Evolutionary conservation across 2,113 vertebrate genomes (phyloP).

Genomic region (Axis porcinus): DNA sequence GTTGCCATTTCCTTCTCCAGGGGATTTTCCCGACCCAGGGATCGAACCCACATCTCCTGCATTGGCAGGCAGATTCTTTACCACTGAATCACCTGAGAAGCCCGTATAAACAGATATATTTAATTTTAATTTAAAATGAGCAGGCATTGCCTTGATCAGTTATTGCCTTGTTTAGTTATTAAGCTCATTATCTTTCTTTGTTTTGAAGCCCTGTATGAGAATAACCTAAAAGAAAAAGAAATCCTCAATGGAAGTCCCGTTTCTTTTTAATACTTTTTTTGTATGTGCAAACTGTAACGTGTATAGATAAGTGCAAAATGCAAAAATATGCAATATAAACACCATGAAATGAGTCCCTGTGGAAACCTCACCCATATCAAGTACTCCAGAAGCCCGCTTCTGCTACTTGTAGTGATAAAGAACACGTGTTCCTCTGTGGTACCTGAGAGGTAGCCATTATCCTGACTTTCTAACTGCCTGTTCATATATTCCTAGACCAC

Average conservation of each 20-base stretch:
- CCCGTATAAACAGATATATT: neutral
- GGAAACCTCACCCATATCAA: neutral
- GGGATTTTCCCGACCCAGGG: neutral
- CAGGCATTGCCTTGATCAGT: neutral
- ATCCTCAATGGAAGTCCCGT: neutral
- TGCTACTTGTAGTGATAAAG: neutral
- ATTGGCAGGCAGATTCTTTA: neutral
- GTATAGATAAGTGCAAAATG: neutral
- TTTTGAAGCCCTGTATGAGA: neutral
- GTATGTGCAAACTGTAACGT: neutral
- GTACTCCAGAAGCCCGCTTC: neutral
- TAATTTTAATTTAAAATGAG: conserved; percentile 13
- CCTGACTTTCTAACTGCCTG: neutral
- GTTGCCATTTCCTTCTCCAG: neutral
- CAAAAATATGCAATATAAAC: neutral
- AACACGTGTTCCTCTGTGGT: neutral
- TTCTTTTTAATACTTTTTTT: conserved; percentile 5
- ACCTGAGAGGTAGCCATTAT: neutral
- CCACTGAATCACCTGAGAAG: neutral
- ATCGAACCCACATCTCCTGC: neutral
- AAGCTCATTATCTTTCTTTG: neutral
- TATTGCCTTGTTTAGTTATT: neutral
- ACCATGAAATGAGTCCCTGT: neutral
- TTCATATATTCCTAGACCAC: neutral
- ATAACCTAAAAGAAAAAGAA: conserved; percentile 2